Evolutionary conservation across 53 echinoderm and acorn worm genomes (phyloP).

Genomic region (Actinopyga echinites): DNA sequence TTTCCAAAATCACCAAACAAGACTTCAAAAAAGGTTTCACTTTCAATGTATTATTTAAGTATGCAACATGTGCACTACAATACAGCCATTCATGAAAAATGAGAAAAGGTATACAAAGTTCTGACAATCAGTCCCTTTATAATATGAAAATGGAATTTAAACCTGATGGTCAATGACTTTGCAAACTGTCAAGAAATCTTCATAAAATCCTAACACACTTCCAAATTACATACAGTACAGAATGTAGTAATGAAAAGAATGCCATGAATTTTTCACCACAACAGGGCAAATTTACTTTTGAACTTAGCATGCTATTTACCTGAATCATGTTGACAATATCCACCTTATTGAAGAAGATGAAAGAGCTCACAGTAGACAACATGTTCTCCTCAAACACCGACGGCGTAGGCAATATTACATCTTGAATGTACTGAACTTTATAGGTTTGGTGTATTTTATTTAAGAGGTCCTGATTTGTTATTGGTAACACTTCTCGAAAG

Average conservation of each 20-base stretch:
- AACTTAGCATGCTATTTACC: constrained; percentile 55
- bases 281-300: background rate
- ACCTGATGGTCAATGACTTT: too few species aligned
- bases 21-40: too few species aligned
- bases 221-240: too few species aligned
- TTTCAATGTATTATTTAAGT: too few species aligned
- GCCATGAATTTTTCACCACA: background rate
- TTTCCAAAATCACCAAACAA: too few species aligned
- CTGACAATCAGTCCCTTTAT: too few species aligned
- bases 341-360: constrained; percentile 99
- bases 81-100: too few species aligned
- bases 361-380: constrained; percentile 89
- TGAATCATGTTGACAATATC: constrained; percentile 99
- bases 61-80: too few species aligned
- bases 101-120: too few species aligned
- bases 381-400: constrained; percentile 99
- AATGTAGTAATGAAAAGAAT: background rate
- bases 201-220: too few species aligned
- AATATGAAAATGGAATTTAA: too few species aligned
- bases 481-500: constrained; percentile 95
- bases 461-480: constrained; percentile 91
- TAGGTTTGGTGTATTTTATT: constrained; percentile 99
- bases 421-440: constrained; percentile 99
- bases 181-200: too few species aligned
- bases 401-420: constrained; percentile 94